These are phyloP conservation scores for Agrochola lota DNA, from an alignment of 2,888 invertebrate species.

Conservation along the genomic window DNA sequence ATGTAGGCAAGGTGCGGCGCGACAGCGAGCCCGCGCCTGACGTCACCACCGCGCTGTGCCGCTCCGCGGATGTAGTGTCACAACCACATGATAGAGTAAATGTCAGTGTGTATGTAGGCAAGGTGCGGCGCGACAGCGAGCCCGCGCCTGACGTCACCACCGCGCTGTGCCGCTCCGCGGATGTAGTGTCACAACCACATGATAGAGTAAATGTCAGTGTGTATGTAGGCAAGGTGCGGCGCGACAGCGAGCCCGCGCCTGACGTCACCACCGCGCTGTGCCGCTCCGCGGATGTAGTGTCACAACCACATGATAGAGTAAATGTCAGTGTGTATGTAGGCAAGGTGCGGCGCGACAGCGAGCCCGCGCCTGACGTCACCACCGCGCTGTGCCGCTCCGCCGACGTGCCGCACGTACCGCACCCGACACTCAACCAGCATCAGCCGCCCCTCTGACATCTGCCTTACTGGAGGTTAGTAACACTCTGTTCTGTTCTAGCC, in stretches of 20 bases:
- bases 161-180: background rate
- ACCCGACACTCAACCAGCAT: conserved; percentile 77
- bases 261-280: conserved; percentile 78
- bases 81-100: conserved; percentile 1
- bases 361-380: conserved; percentile 64
- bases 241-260: conserved; percentile 77
- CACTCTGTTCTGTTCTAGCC: background rate
- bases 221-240: conserved; percentile 79
- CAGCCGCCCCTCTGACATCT: conserved; percentile 91
- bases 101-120: conserved; percentile 5
- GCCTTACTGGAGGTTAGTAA: conserved; percentile 86
- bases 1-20: conserved; percentile 2
- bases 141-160: conserved; percentile 3
- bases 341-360: conserved; percentile 84
- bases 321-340: conserved; percentile 71
- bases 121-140: conserved; percentile 3
- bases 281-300: conserved; percentile 72
- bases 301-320: conserved; percentile 8
- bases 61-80: background rate
- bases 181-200: background rate
- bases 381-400: conserved; percentile 84
- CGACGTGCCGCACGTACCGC: conserved; percentile 24
- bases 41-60: conserved; percentile 1
- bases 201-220: conserved; percentile 25
- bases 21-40: conserved; percentile 3